phyloP scores from a whole-genome alignment of 2,797 vertebrate genomes.

The Nyctibius grandis region DNA sequence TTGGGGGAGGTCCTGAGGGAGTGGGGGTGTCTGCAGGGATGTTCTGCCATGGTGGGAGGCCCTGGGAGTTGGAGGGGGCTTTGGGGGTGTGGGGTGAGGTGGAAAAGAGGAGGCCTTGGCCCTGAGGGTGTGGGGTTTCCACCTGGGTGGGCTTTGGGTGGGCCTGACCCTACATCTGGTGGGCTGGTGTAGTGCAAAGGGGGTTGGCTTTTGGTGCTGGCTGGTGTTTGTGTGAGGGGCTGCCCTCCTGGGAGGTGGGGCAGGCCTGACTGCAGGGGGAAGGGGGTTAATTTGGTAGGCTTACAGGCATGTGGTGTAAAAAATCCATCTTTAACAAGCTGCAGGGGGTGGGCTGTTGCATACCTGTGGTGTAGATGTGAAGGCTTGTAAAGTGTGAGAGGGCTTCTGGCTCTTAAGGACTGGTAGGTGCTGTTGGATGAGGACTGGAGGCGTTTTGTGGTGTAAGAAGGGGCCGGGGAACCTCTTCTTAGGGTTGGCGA shows the following conservation, averaged over 20 bases:
- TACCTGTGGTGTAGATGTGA: accelerated
- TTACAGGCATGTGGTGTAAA: no score
- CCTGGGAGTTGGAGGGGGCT: background rate
- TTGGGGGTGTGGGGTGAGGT: background rate
- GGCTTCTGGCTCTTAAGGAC: background rate
- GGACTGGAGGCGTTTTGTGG: background rate
- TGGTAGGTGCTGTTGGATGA: background rate
- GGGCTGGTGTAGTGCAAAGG: no score
- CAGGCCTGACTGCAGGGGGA: no score
- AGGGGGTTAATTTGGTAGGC: no score
- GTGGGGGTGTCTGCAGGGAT: background rate
- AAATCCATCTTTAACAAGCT: background rate
- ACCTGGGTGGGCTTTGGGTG: background rate
- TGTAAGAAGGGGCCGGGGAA: background rate
- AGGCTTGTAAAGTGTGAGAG: background rate
- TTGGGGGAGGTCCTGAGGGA: no score
- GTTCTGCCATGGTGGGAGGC: background rate
- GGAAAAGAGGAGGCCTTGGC: no score
- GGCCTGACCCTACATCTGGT: background rate
- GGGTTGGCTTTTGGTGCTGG: background rate
- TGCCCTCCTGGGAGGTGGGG: background rate
- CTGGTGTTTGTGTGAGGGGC: no score
- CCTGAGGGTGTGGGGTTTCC: background rate
- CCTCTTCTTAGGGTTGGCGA: background rate
- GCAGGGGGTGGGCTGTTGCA: no score